Percentiles rank a stretch among this genome's conserved stretches.
Conservation (phyloP, 2,888 invertebrate genomes). For the Glyphotaelius pellucidus region DNA sequence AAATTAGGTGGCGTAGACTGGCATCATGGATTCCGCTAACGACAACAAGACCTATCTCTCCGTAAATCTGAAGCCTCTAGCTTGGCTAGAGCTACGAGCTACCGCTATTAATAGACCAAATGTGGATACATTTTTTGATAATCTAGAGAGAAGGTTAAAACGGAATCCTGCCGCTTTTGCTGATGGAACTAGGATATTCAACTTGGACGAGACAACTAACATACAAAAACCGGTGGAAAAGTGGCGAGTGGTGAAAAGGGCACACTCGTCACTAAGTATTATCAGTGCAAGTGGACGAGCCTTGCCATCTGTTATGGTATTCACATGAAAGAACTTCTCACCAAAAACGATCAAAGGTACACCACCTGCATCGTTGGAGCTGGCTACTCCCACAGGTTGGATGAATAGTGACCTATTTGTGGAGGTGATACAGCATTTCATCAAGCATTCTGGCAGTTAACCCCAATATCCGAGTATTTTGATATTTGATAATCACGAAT, state of each 20-base stretch:
- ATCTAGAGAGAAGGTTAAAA: not conserved
- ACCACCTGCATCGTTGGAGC: slow-evolving; percentile 69
- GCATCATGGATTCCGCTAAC: not conserved
- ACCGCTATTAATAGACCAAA: slow-evolving; percentile 17
- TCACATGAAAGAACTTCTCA: slow-evolving; percentile 65
- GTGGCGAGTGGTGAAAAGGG: slow-evolving; percentile 68
- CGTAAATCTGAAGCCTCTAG: slow-evolving; percentile 22
- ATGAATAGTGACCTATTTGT: slow-evolving; percentile 69
- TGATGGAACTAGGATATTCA: slow-evolving; percentile 68
- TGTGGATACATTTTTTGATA: slow-evolving; percentile 19
- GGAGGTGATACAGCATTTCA: slow-evolving; percentile 69
- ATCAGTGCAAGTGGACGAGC: slow-evolving; percentile 66
- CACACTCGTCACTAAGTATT: slow-evolving; percentile 67
- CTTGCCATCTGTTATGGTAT: slow-evolving; percentile 67
- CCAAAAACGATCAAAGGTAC: slow-evolving; percentile 68
- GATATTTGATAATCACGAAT: slow-evolving; percentile 69
- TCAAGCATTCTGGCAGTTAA: slow-evolving; percentile 67
- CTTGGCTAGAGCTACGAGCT: slow-evolving; percentile 41
- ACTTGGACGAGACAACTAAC: slow-evolving; percentile 69
- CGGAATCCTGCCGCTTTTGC: slow-evolving; percentile 44
- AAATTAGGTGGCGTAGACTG: slow-evolving; percentile 17
- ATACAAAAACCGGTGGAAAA: slow-evolving; percentile 67
- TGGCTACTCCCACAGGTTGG: slow-evolving; percentile 69
- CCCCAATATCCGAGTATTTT: slow-evolving; percentile 68
- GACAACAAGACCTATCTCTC: not conserved